Percentiles rank a stretch among this genome's conserved stretches.
Evolutionary conservation across 1,140 invertebrate genomes (phyloP).

Genomic region (Frieseomelitta varia): DNA sequence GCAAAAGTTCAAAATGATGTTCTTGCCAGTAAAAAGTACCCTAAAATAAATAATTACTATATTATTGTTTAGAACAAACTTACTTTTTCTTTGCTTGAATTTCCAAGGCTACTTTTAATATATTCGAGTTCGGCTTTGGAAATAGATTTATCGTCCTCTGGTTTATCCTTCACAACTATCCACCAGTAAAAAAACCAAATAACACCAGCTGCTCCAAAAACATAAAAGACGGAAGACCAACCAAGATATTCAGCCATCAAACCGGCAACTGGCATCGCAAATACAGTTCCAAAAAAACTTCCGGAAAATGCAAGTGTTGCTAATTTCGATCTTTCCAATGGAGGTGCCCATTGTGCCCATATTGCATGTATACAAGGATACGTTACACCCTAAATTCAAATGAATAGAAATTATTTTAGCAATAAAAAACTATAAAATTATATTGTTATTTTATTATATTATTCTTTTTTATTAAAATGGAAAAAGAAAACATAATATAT

Average conservation of each 20-base stretch:
- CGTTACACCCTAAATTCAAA: conserved; percentile 88
- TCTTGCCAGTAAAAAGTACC: too few species aligned
- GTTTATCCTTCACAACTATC: conserved; percentile 88
- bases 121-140: conserved; percentile 89
- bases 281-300: conserved; percentile 91
- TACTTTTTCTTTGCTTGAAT: background rate
- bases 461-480: background rate
- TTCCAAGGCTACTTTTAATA: conserved; percentile 83
- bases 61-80: background rate
- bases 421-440: background rate
- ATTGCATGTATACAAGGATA: conserved; percentile 95
- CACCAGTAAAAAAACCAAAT: conserved; percentile 89
- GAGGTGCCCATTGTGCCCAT: conserved; percentile 95
- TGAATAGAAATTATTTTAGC: background rate
- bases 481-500: background rate
- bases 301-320: conserved; percentile 92
- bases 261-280: conserved; percentile 90
- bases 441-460: background rate
- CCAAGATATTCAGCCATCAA: conserved; percentile 88
- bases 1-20: too few species aligned
- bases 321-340: conserved; percentile 89
- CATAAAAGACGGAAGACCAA: conserved; percentile 95
- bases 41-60: too few species aligned
- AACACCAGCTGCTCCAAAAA: conserved; percentile 89
- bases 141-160: conserved; percentile 89